Evolutionary conservation across 23 tunicate genomes (phyloP), one percentile per base, ranked within the genome.

Genomic region (Diplosoma virens): DNA sequence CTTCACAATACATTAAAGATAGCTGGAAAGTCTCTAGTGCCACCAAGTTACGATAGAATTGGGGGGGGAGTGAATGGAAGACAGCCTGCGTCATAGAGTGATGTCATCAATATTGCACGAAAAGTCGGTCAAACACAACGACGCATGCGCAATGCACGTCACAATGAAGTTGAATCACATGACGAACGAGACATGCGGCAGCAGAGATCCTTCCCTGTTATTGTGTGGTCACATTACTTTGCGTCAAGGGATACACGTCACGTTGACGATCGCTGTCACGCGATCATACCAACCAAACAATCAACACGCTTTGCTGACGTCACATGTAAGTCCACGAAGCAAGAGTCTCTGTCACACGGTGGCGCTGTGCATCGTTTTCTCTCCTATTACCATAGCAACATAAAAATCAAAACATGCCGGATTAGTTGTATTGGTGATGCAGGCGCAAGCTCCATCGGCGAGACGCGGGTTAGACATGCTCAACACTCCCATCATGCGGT

Each of bases 301-400:
- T 21, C 47, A 28, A 48, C n/a, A n/a, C n/a, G n/a, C n/a, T n/a
- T n/a, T n/a, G n/a, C n/a, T 64, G 77, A 80, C 77, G 56, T 81
- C 86, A 87, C 93, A 87, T 87, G 76, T 87, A 87, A 0, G 93
- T 87, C 93, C 93, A 87, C 6, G 79, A 70, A 33, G 93, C 93
- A 22, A 87, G 86, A 1, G 93, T 87, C 32, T 87, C 89, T 17
- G 89, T n/a, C 76, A 76, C 53, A 34, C 68, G 84, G 55, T 67
- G 78, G 50, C 89, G 82, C 58, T 77, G 89, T 5, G 65, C 47
- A 35, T 84, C 89, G 18, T 33, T 53, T 52, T 84, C 82, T 55
- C 60, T 77, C 73, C 89, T 84, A 78, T 68, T 30, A 46, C 52
- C 74, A 67, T 64, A 37, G 63, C 63, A 64, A 65, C 73, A 27